Percentiles rank a stretch among this genome's conserved stretches.
These are phyloP conservation scores for Xiphydria camelus DNA, from an alignment of 2,888 invertebrate genomes.

Conservation along the genomic window DNA sequence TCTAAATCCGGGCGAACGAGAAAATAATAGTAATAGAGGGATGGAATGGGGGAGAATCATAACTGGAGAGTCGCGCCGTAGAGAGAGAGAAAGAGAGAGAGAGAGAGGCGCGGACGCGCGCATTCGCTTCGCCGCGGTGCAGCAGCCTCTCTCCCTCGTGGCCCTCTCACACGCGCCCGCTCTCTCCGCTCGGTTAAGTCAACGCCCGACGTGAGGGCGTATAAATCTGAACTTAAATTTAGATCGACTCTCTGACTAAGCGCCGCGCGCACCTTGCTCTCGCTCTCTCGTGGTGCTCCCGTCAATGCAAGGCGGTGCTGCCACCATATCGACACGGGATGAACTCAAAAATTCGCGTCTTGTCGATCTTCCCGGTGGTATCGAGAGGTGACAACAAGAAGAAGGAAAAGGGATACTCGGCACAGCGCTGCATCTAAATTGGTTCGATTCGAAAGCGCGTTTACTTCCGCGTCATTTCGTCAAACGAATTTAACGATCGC, in stretches of 20 bases:
- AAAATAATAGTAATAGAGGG: no score
- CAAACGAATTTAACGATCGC: no score
- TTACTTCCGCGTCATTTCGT: conserved; percentile 12
- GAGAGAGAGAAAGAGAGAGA: neutral
- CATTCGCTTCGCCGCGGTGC: no score
- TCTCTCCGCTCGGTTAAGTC: conserved; percentile 25
- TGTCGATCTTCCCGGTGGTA: no score
- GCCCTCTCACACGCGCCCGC: neutral
- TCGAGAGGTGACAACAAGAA: no score
- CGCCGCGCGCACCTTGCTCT: conserved; percentile 15
- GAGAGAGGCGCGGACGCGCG: no score
- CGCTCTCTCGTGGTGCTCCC: conserved; percentile 13
- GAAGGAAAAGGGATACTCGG: no score
- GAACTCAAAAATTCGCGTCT: no score
- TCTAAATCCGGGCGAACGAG: no score
- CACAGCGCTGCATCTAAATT: no score
- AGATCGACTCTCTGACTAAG: conserved; percentile 34
- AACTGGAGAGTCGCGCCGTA: no score
- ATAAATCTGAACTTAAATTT: conserved; percentile 51
- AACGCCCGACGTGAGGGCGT: conserved; percentile 42
- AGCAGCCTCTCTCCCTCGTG: neutral
- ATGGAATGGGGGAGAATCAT: no score
- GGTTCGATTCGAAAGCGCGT: neutral
- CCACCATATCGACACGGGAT: conserved; percentile 17
- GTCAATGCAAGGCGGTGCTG: conserved; percentile 24